These are phyloP conservation scores for Actenoides lindsayi DNA, from an alignment of 2,113 vertebrate genomes.

Conservation along the genomic window DNA sequence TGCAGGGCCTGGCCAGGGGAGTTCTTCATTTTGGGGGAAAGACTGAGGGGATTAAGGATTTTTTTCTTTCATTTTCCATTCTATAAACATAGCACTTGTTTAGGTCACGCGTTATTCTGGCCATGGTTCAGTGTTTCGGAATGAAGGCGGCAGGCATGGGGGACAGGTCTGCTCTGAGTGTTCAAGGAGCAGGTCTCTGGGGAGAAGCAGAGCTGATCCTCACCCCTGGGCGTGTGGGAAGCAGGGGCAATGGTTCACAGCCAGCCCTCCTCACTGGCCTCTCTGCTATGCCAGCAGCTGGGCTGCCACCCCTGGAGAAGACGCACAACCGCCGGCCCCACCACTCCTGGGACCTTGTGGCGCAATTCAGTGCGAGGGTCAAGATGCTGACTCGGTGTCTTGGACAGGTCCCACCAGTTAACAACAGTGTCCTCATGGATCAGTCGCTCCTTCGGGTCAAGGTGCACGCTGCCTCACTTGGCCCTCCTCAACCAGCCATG, in stretches of 20 bases:
- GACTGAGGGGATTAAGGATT: not conserved
- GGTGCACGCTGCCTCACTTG: not conserved
- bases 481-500: not conserved
- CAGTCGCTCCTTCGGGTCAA: not conserved
- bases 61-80: not conserved
- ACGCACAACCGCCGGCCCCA: not conserved
- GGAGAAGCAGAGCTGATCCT: not conserved
- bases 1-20: not conserved
- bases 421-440: not conserved
- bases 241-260: not conserved
- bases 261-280: not conserved
- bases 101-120: not conserved
- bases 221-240: not conserved
- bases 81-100: not conserved
- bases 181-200: not conserved
- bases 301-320: not conserved
- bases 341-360: fast-evolving
- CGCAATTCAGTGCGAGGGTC: not conserved
- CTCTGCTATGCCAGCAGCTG: not conserved
- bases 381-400: not conserved
- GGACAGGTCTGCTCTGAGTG: not conserved
- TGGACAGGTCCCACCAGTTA: not conserved
- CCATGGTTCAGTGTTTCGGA: not conserved
- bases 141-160: not conserved
- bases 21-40: not conserved